Conservation (phyloP, 2,888 invertebrate genomes). For the Eupithecia dodoneata region DNA sequence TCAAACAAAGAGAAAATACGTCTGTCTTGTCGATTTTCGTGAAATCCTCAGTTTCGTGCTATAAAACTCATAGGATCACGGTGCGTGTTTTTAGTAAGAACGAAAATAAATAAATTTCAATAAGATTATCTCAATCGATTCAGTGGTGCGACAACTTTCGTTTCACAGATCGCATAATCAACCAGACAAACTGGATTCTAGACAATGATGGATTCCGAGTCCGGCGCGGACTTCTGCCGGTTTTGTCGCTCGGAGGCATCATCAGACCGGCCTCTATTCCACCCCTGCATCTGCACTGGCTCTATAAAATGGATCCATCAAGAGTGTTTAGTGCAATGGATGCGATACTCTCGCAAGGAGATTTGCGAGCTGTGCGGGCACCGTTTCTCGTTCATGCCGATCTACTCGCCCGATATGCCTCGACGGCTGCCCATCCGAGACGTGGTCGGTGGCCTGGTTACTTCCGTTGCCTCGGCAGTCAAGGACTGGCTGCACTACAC, state of each 20-base stretch:
- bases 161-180: slow-evolving; percentile 69
- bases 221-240: slow-evolving; percentile 96
- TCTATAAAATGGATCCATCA: slow-evolving; percentile 99
- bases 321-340: slow-evolving; percentile 99
- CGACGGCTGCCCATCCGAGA: slow-evolving; percentile 96
- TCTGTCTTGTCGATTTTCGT: slow-evolving; percentile 48
- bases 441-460: slow-evolving; percentile 94
- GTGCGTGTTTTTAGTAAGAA: slow-evolving; percentile 50
- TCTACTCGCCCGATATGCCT: slow-evolving; percentile 99
- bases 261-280: slow-evolving; percentile 96
- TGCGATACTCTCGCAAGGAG: slow-evolving; percentile 99
- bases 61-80: slow-evolving; percentile 51
- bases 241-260: slow-evolving; percentile 98
- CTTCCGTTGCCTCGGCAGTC: slow-evolving; percentile 95
- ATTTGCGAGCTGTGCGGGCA: slow-evolving; percentile 99
- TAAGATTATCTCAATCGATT: slow-evolving; percentile 22
- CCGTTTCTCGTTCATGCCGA: slow-evolving; percentile 98
- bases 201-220: slow-evolving; percentile 80
- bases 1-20: slow-evolving; percentile 68
- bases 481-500: slow-evolving; percentile 99
- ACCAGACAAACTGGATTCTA: slow-evolving; percentile 77
- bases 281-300: slow-evolving; percentile 99
- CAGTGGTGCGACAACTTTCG: slow-evolving; percentile 45
- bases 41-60: slow-evolving; percentile 57
- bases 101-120: slow-evolving; percentile 17